phyloP scores from a whole-genome alignment of 37 sponge, comb jelly and placozoan species.

The Eunapius fragilis region DNA sequence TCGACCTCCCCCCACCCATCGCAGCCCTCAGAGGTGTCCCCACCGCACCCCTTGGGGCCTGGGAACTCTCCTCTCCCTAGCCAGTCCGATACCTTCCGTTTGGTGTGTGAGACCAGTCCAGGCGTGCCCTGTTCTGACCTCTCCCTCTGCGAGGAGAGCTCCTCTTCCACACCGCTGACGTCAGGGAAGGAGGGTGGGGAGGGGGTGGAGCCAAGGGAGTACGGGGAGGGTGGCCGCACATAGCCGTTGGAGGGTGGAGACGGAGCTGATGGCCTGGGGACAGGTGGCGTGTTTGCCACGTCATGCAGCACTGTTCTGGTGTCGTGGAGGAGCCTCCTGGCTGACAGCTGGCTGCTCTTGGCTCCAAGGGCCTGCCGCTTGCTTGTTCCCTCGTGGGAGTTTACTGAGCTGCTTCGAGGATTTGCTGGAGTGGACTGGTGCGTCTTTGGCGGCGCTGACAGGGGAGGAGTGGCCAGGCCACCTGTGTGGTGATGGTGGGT shows the following conservation, averaged over 20 bases:
- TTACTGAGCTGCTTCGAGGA: neutral
- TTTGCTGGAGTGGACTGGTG: neutral
- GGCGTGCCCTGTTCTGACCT: neutral
- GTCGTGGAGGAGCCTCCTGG: neutral
- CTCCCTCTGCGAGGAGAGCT: neutral
- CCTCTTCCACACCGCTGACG: neutral
- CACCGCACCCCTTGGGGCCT: neutral
- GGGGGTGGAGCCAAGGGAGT: neutral
- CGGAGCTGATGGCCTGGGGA: neutral
- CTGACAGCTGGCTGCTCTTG: neutral
- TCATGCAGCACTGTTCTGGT: neutral
- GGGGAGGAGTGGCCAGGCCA: neutral
- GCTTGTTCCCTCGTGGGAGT: neutral
- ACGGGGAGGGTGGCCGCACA: neutral
- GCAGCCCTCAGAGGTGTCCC: neutral
- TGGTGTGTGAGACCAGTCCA: neutral
- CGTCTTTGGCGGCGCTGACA: neutral
- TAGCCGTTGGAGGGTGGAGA: neutral
- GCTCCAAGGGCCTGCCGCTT: neutral
- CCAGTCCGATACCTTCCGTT: neutral
- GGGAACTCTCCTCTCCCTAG: neutral
- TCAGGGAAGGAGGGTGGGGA: neutral
- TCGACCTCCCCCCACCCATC: neutral
- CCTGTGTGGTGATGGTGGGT: neutral
- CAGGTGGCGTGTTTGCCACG: neutral